Conservation (phyloP, 2,888 invertebrate genomes). For the Megastigmus dorsalis region DNA sequence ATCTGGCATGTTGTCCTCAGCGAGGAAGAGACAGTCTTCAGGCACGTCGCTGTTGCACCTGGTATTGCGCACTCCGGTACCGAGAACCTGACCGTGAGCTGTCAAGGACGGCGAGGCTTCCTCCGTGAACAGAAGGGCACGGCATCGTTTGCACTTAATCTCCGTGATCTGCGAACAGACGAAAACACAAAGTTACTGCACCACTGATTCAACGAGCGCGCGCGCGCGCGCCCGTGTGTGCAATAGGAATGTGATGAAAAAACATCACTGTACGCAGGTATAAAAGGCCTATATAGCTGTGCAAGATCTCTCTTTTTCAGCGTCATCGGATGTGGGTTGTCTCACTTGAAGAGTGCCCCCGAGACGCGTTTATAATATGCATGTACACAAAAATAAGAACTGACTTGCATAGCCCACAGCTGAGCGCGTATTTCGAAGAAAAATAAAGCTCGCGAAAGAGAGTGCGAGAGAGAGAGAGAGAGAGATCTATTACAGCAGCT, state of each 20-base stretch:
- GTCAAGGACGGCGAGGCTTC: slow-evolving; percentile 61
- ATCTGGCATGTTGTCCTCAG: slow-evolving; percentile 61
- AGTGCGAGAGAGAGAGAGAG: neutral
- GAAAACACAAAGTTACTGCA: too few relatives aligned
- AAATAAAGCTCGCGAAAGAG: neutral
- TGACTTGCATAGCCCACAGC: neutral
- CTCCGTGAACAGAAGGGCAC: slow-evolving; percentile 61
- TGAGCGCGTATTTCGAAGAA: neutral
- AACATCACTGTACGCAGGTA: neutral
- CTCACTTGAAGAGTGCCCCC: too few relatives aligned
- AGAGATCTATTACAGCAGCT: neutral
- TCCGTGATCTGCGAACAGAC: slow-evolving; percentile 62
- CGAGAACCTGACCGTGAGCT: slow-evolving; percentile 59
- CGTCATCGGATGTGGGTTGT: too few relatives aligned
- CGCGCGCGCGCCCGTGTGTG: too few relatives aligned
- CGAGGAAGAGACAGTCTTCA: slow-evolving; percentile 61
- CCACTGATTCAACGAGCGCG: too few relatives aligned
- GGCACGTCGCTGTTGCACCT: slow-evolving; percentile 60
- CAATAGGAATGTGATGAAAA: too few relatives aligned
- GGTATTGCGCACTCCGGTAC: slow-evolving; percentile 54
- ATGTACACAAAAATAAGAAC: neutral
- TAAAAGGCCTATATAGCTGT: neutral
- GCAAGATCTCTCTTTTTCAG: too few relatives aligned
- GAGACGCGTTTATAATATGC: too few relatives aligned
- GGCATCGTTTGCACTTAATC: slow-evolving; percentile 62